phyloP scores from a whole-genome alignment of 1,140 invertebrate genomes.

The Neomicropteryx cornuta region DNA sequence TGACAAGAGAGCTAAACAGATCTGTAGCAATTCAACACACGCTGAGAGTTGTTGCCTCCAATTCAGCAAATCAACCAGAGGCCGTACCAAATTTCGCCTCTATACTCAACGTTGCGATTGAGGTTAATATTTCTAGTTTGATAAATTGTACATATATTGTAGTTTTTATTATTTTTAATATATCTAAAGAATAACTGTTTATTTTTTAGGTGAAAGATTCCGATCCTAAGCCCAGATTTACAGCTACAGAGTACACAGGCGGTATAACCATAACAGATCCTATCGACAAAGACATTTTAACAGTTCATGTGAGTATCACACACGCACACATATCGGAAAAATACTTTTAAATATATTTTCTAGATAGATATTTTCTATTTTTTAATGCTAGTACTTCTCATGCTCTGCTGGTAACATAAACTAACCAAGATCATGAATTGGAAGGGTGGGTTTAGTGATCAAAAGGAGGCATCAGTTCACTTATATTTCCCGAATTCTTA shows the following conservation, averaged over 20 bases:
- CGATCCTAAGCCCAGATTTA: constrained; percentile 40
- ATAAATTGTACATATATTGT: background rate
- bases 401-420: background rate
- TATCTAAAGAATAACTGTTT: constrained; percentile 7
- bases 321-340: background rate
- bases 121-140: constrained; percentile 19
- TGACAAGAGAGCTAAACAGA: constrained; percentile 28
- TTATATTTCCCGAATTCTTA: too few relatives aligned
- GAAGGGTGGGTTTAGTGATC: too few relatives aligned
- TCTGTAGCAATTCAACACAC: constrained; percentile 20
- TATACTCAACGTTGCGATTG: constrained; percentile 29
- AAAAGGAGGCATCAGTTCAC: too few relatives aligned
- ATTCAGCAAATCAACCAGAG: constrained; percentile 15
- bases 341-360: background rate
- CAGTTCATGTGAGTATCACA: constrained; percentile 25
- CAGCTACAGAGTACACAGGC: constrained; percentile 28
- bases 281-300: constrained; percentile 30
- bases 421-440: background rate
- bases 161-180: constrained; percentile 4
- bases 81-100: constrained; percentile 16
- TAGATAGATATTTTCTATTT: background rate
- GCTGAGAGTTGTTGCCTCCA: constrained; percentile 30
- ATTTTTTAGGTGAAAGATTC: constrained; percentile 35
- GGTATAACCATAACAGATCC: constrained; percentile 31
- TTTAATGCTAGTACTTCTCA: constrained; percentile 1